Base-by-base conservation (phyloP, 2,888 invertebrate species). In the Steinernema scapterisci region DNA sequence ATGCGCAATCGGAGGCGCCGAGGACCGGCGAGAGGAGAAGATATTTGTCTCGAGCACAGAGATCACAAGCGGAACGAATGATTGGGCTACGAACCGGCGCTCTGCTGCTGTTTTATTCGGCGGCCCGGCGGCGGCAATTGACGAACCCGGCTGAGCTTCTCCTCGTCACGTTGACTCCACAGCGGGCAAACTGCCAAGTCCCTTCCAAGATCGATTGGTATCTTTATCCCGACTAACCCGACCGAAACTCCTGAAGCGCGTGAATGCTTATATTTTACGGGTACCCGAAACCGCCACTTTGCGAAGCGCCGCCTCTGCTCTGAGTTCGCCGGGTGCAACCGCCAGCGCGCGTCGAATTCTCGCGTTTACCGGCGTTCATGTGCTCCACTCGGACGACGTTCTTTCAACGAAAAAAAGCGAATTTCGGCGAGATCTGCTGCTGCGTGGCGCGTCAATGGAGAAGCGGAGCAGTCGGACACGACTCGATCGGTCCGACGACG, bases 371-470 rank as follows among this genome's bases (percentile, higher is more conserved):
- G 3, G 3, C 38, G 38, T 38, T 38, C 38, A 38, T 38, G 3
- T 38, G 38, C 38, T 38, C 38, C n/a, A n/a, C n/a, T n/a, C n/a
- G n/a, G 38, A 38, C 38, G 38, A 38, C 38, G 38, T 38, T 38
- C n/a, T 21, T 19, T 9, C 54, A 31, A 63, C 27, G 54, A 54
- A 25, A 63, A 63, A 63, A 63, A 63, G 63, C 31, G 63, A 63
- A 38, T 63, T 63, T 63, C 63, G 11, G 16, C 31, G 63, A 31
- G 16, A 25, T 63, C 63, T 19, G 9, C 38, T 38, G 38, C 38
- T 38, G 52, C 23, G 21, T 63, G 27, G 31, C 31, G 63, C 31
- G 63, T 63, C 25, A n/a, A 19, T 13, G 48, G 48, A 48, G 19
- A n/a, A n/a, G n/a, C n/a, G n/a, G n/a, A n/a, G n/a, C n/a, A n/a